phyloP scores from a whole-genome alignment of 2,113 vertebrate species.

The Zapus hudsonius region DNA sequence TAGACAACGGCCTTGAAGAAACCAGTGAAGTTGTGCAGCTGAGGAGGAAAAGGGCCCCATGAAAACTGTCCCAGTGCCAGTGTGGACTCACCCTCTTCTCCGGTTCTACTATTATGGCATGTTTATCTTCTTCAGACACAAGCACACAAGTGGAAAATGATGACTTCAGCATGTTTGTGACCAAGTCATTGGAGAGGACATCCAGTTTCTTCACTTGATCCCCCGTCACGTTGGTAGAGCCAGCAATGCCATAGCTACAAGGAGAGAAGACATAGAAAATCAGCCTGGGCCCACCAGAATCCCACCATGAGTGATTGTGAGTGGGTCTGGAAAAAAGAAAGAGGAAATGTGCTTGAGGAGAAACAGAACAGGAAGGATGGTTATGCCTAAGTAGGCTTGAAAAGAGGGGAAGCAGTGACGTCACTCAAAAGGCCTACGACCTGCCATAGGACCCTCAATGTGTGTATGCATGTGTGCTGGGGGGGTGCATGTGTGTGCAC shows the following conservation, averaged over 20 bases:
- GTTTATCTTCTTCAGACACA: conserved; percentile 95
- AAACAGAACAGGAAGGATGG: too few species aligned
- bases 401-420: too few species aligned
- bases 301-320: neutral
- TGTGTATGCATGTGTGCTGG: too few species aligned
- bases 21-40: neutral
- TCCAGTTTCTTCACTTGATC: conserved; percentile 99
- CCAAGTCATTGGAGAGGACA: conserved; percentile 96
- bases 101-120: conserved; percentile 93
- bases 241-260: conserved; percentile 95
- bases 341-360: neutral
- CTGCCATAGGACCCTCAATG: neutral
- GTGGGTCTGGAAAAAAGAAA: neutral
- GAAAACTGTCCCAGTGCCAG: accelerated
- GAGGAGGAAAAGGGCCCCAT: neutral
- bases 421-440: neutral
- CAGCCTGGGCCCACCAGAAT: neutral
- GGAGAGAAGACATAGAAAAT: conserved; percentile 12
- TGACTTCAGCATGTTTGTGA: conserved; percentile 97
- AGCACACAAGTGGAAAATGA: conserved; percentile 96
- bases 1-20: neutral
- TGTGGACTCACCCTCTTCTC: conserved; percentile 89
- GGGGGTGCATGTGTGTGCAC: too few species aligned
- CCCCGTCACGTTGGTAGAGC: conserved; percentile 96
- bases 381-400: neutral